These are phyloP conservation scores for Drosophila mojavensis DNA, from an alignment of 1,140 invertebrate species.

Conservation along the genomic window DNA sequence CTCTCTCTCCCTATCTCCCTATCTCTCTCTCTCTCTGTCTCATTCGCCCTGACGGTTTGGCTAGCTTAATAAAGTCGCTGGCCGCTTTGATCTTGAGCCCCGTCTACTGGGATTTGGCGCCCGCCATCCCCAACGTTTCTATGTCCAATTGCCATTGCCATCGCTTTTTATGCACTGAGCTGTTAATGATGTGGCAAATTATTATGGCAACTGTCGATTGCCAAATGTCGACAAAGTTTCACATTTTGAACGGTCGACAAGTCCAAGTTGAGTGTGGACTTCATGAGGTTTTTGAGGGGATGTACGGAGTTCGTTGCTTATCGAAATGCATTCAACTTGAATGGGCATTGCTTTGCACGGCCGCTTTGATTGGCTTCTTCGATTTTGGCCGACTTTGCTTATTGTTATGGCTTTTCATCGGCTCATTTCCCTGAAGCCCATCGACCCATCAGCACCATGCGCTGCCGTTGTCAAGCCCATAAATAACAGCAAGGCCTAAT, in stretches of 20 bases:
- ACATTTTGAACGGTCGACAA: background rate
- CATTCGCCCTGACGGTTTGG: slow-evolving; percentile 2
- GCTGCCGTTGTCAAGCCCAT: slow-evolving; percentile 35
- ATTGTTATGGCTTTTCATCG: slow-evolving; percentile 19
- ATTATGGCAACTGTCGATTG: slow-evolving; percentile 76
- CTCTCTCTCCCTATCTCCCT: background rate
- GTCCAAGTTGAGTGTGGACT: too few relatives aligned
- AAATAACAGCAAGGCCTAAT: slow-evolving; percentile 55
- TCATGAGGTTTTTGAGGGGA: background rate
- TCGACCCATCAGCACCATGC: background rate
- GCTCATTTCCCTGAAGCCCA: slow-evolving; percentile 6
- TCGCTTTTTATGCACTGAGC: slow-evolving; percentile 55
- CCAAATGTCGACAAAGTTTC: slow-evolving; percentile 39
- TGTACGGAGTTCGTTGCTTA: slow-evolving; percentile 36
- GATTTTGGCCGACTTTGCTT: slow-evolving; percentile 28
- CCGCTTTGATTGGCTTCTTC: slow-evolving; percentile 57
- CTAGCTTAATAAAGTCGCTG: slow-evolving; percentile 48
- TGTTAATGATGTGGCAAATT: slow-evolving; percentile 83
- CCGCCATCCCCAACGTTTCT: background rate
- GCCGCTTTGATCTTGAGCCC: slow-evolving; percentile 62
- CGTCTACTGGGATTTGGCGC: slow-evolving; percentile 16
- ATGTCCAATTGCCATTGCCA: slow-evolving; percentile 13
- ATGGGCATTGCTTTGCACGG: slow-evolving; percentile 57
- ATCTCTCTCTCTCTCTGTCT: background rate
- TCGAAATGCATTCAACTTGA: slow-evolving; percentile 74